Conservation (phyloP, 2,113 vertebrate species). For the Dendrocopos noguchii region DNA sequence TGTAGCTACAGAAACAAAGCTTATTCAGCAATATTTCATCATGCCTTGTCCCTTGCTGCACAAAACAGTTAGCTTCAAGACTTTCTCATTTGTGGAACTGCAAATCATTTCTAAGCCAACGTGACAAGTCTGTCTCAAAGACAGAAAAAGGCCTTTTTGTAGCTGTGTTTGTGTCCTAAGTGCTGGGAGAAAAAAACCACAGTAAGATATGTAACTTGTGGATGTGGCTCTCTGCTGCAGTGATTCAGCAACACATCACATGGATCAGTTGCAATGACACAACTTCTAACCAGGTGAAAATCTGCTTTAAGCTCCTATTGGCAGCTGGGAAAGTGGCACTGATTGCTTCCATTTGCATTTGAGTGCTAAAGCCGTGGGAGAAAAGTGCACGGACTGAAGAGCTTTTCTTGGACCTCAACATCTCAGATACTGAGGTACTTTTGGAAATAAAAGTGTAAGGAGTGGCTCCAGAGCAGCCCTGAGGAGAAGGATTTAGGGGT, state of each 20-base stretch:
- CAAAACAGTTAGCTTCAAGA: neutral
- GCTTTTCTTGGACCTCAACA: neutral
- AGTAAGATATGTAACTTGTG: neutral
- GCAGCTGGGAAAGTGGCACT: neutral
- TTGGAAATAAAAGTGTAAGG: neutral
- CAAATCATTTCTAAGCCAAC: neutral
- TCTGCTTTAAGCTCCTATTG: neutral
- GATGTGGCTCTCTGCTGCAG: neutral
- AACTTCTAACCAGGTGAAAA: neutral
- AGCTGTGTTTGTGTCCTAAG: neutral
- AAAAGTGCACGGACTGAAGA: neutral
- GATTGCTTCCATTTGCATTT: neutral
- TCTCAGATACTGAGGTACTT: neutral
- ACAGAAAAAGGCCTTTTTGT: neutral
- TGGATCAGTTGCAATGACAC: neutral
- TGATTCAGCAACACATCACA: neutral
- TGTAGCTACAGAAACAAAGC: constrained; percentile 26
- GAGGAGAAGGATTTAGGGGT: too few relatives aligned
- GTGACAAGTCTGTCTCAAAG: neutral
- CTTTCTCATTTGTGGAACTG: neutral
- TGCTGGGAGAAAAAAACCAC: neutral
- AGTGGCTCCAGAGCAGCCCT: neutral
- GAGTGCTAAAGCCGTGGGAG: neutral
- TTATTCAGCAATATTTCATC: constrained; percentile 49
- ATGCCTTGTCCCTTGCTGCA: neutral